Percentiles rank a stretch among this genome's conserved stretches.
phyloP scores from a whole-genome alignment of 2,888 invertebrate species.

The Cephus runcator region DNA sequence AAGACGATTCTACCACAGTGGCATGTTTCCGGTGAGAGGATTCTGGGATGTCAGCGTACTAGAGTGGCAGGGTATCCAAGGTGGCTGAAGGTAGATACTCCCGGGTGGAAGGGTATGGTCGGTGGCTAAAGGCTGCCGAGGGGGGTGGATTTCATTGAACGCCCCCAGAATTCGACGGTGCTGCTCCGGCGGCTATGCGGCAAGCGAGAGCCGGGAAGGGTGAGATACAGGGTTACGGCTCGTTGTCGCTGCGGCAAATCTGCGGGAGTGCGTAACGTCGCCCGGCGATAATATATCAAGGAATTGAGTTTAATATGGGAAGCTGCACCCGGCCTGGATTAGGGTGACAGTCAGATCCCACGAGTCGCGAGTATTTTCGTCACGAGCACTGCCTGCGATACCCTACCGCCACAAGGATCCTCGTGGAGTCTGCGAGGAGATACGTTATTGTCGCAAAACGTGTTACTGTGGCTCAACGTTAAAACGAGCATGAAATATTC shows the following conservation, averaged over 20 bases:
- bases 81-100: neutral
- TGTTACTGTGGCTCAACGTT: neutral
- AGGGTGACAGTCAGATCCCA: conserved; percentile 36
- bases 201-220: conserved; percentile 25
- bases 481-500: neutral
- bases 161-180: conserved; percentile 56
- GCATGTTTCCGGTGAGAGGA: neutral
- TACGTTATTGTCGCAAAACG: neutral
- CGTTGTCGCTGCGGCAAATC: conserved; percentile 57
- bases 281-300: neutral
- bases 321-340: conserved; percentile 51
- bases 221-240: conserved; percentile 33
- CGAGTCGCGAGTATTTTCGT: neutral
- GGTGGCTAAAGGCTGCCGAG: conserved; percentile 20
- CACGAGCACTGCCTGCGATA: neutral
- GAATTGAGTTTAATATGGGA: conserved; percentile 11
- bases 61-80: neutral
- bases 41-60: neutral
- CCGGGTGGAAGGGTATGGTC: conserved; percentile 19
- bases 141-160: conserved; percentile 56
- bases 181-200: conserved; percentile 54
- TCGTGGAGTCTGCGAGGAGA: neutral
- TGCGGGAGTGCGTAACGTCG: conserved; percentile 43
- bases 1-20: neutral
- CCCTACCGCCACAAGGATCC: neutral